Evolutionary conservation across 1,140 invertebrate genomes (phyloP), one percentile per base, ranked within the genome.

Genomic region (Listronotus bonariensis): DNA sequence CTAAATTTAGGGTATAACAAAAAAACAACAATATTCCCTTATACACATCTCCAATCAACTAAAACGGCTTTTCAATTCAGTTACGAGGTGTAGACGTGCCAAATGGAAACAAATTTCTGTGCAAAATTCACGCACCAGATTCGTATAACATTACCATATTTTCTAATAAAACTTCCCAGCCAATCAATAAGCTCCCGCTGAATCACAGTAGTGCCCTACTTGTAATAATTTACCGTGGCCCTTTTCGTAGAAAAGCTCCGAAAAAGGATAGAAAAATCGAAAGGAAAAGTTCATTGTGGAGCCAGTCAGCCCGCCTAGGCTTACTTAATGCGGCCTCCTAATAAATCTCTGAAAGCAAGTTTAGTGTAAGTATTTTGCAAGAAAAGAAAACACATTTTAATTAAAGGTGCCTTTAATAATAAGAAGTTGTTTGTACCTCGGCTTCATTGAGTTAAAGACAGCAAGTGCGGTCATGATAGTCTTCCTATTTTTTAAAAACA

Each of bases 161-260:
- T 62, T 46, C 59, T 62, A 62, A 62, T 62, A 62, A 62, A 62
- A 62, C 49, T 62, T 62, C 49, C 49, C 59, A 17, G 59, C 36
- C 18, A 62, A 62, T 62, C 59, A 62, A 62, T 62, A 62, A 54
- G 26, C 8, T 12, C 15, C n/a, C 49, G 38, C 38, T 53, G 59
- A 62, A 53, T 62, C 59, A 62, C 59, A 42, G 38, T 42, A 54
- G 51, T 62, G 59, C 42, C 51, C 59, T 54, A 62, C 59, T 54
- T 46, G 59, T 42, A 53, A 62, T 62, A 62, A 62, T 62, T 62
- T 52, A 60, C 34, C 38, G 46, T 38, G 38, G 20, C 59, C 42
- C 32, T 62, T 62, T 62, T 32, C 38, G 32, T 55, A 36, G 53
- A 42, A 55, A 42, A 10, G 51, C 32, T 20, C 3, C 12, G 14